Conservation (phyloP, 2,797 vertebrate genomes). For the Siniperca obscura region DNA sequence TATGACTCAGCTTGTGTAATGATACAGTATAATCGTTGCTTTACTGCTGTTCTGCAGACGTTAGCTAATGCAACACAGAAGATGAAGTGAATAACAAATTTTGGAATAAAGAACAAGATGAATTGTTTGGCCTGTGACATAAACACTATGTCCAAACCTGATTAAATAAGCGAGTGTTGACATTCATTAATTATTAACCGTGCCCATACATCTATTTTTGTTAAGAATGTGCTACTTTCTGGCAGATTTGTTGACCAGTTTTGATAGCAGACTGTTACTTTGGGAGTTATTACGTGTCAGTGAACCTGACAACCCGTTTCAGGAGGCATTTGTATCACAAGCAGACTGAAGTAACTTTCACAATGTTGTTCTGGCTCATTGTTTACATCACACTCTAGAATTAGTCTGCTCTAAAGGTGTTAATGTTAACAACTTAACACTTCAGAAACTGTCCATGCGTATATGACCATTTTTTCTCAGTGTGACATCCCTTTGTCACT, state of each 20-base stretch:
- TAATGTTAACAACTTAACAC: constrained; percentile 26
- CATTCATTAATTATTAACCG: constrained; percentile 54
- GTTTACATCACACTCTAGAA: constrained; percentile 41
- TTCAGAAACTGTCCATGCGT: not conserved
- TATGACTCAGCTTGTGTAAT: constrained; percentile 58
- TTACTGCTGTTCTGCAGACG: constrained; percentile 33
- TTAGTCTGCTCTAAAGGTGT: constrained; percentile 37
- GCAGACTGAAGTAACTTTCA: constrained; percentile 39
- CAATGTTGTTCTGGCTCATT: constrained; percentile 18
- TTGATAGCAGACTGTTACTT: constrained; percentile 36
- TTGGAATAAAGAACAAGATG: constrained; percentile 22
- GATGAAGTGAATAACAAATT: constrained; percentile 44
- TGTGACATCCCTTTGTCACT: constrained; percentile 27
- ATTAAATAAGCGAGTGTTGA: constrained; percentile 39
- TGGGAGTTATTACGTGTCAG: constrained; percentile 46
- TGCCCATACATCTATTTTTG: constrained; percentile 53
- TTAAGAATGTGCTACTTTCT: constrained; percentile 52
- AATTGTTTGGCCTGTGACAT: constrained; percentile 51
- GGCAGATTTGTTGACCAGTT: constrained; percentile 41
- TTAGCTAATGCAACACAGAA: constrained; percentile 54
- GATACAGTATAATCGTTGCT: constrained; percentile 42
- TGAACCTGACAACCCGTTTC: constrained; percentile 39
- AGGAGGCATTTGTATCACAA: constrained; percentile 42
- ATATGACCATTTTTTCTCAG: constrained; percentile 12
- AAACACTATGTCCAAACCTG: constrained; percentile 40